Percentiles rank a stretch among this genome's conserved stretches.
phyloP scores from a whole-genome alignment of 2,113 vertebrate genomes.

The Gallinago jamesoni region DNA sequence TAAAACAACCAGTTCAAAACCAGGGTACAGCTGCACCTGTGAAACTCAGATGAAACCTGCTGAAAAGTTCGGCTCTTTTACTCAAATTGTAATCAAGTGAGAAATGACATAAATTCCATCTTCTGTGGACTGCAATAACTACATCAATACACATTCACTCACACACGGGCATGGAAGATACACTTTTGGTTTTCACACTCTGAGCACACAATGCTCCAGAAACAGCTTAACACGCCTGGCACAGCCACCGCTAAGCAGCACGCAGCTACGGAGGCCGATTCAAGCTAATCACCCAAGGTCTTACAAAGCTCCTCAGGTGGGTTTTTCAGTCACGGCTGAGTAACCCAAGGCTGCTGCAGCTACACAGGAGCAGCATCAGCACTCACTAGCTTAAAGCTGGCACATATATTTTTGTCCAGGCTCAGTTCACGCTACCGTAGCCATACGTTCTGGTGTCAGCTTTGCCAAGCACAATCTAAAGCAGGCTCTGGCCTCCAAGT shows the following conservation, averaged over 20 bases:
- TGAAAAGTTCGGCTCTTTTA: background rate
- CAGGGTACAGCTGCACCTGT: background rate
- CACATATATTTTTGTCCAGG: background rate
- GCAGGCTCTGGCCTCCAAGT: background rate
- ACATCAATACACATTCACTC: no score
- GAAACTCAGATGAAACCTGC: background rate
- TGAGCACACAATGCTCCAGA: background rate
- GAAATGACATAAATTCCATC: background rate
- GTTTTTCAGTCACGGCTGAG: background rate
- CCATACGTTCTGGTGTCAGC: background rate
- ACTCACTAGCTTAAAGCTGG: background rate
- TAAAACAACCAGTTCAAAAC: background rate
- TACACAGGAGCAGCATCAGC: background rate
- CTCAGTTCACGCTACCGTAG: accelerated
- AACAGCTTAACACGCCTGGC: background rate
- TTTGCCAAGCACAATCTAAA: background rate
- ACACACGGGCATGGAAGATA: background rate
- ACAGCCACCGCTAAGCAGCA: background rate
- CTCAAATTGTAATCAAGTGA: background rate
- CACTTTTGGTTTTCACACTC: background rate
- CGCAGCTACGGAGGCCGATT: background rate
- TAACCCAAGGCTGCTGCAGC: background rate
- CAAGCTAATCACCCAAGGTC: background rate
- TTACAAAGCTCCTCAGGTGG: background rate
- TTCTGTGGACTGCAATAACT: background rate